Percentiles rank a stretch among this genome's conserved stretches.
Conservation (phyloP, 1,140 invertebrate genomes). For the Drosophila baimaii region DNA sequence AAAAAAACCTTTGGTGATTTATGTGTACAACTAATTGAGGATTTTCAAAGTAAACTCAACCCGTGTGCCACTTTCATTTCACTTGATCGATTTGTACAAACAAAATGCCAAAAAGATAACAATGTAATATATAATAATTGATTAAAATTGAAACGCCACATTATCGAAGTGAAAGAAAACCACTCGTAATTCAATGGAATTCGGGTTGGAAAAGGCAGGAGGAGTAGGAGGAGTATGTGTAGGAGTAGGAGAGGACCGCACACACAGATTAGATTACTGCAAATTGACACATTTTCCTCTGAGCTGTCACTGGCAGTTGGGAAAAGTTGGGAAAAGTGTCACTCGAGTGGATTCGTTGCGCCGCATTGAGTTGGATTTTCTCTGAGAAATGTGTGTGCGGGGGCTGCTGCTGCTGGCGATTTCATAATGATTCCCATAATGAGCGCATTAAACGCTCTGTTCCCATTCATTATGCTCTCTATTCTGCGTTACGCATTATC, state of each 20-base stretch:
- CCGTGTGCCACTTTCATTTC: conserved; percentile 68
- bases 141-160: conserved; percentile 63
- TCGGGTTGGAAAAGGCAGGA: conserved; percentile 28
- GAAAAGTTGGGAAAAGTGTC: conserved; percentile 44
- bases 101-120: conserved; percentile 64
- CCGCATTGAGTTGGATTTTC: conserved; percentile 52
- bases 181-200: conserved; percentile 63
- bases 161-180: conserved; percentile 43
- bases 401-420: conserved; percentile 6
- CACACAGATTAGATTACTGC: conserved; percentile 79
- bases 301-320: conserved; percentile 45
- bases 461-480: conserved; percentile 41
- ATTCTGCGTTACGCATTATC: conserved; percentile 74
- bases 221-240: not conserved
- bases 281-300: conserved; percentile 77
- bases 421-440: conserved; percentile 36
- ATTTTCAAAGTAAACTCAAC: conserved; percentile 42
- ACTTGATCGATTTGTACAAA: conserved; percentile 76
- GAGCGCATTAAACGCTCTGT: conserved; percentile 34
- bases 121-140: conserved; percentile 71
- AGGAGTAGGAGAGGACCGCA: conserved; percentile 49
- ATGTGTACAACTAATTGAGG: conserved; percentile 74
- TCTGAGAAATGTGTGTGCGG: conserved; percentile 24
- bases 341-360: conserved; percentile 61
- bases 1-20: conserved; percentile 54